These are phyloP conservation scores for Mechanitis messenoides DNA, from an alignment of 2,888 invertebrate genomes.

Conservation along the genomic window DNA sequence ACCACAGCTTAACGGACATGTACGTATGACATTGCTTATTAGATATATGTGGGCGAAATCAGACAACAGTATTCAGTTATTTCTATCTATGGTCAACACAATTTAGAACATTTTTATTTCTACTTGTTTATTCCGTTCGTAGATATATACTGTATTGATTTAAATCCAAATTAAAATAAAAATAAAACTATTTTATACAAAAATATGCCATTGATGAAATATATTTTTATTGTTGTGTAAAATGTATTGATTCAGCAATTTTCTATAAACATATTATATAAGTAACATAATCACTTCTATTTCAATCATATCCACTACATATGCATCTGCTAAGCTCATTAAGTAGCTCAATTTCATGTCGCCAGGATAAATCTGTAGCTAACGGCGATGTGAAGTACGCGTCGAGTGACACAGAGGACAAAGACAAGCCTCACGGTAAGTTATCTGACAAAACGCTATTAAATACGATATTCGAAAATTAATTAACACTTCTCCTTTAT, in stretches of 20 bases:
- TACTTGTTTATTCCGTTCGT: neutral
- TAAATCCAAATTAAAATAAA: no score
- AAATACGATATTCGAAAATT: neutral
- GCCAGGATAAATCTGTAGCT: slow-evolving; percentile 59
- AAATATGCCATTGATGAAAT: no score
- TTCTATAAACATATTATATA: no score
- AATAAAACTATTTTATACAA: no score
- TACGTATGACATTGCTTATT: slow-evolving; percentile 35
- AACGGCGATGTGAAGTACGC: slow-evolving; percentile 65
- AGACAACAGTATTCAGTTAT: no score
- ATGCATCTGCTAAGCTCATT: neutral
- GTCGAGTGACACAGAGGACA: slow-evolving; percentile 45
- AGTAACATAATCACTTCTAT: neutral
- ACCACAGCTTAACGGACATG: slow-evolving; percentile 60
- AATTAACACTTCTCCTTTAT: neutral
- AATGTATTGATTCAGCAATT: no score
- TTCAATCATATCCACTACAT: slow-evolving; percentile 3
- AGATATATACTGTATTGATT: neutral
- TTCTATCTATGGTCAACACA: no score
- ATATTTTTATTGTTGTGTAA: no score
- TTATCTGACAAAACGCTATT: neutral
- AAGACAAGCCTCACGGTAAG: slow-evolving; percentile 59
- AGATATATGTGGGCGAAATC: slow-evolving; percentile 3
- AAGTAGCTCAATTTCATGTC: slow-evolving; percentile 20
- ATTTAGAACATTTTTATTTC: no score